These are phyloP conservation scores for Scomber scombrus DNA, from an alignment of 2,113 vertebrate genomes.

Conservation along the genomic window DNA sequence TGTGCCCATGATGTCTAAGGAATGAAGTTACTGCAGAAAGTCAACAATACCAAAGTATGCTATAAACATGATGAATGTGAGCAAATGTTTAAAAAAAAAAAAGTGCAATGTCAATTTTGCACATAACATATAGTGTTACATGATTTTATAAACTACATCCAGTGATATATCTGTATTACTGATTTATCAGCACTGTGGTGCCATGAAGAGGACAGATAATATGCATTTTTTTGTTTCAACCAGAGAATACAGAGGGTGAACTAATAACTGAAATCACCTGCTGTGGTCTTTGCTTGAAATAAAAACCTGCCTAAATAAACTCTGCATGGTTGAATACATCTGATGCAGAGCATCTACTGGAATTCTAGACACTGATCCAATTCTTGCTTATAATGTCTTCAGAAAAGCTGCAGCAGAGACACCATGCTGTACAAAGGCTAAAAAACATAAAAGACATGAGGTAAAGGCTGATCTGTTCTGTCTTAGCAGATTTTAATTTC, in stretches of 20 bases:
- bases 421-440: conserved; percentile 10
- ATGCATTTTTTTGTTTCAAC: not conserved
- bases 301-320: not conserved
- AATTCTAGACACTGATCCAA: conserved; percentile 36
- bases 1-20: not conserved
- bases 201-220: not conserved
- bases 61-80: not conserved
- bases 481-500: not conserved
- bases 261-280: conserved; percentile 28
- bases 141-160: not conserved
- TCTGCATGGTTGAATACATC: conserved; percentile 18
- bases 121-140: not conserved
- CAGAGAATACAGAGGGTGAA: conserved; percentile 11
- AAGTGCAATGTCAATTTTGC: not conserved
- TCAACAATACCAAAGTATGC: not conserved
- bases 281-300: conserved; percentile 24
- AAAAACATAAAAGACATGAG: not conserved
- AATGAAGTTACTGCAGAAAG: not conserved
- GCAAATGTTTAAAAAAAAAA: not conserved
- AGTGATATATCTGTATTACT: not conserved
- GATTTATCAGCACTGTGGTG: not conserved
- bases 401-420: conserved; percentile 36
- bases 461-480: not conserved
- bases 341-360: conserved; percentile 23
- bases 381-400: conserved; percentile 32